A percentile compares a stretch with the other conserved stretches of the same genome.
Evolutionary conservation across 2,797 vertebrate species (phyloP).

Genomic region (Enteromius fasciolatus): DNA sequence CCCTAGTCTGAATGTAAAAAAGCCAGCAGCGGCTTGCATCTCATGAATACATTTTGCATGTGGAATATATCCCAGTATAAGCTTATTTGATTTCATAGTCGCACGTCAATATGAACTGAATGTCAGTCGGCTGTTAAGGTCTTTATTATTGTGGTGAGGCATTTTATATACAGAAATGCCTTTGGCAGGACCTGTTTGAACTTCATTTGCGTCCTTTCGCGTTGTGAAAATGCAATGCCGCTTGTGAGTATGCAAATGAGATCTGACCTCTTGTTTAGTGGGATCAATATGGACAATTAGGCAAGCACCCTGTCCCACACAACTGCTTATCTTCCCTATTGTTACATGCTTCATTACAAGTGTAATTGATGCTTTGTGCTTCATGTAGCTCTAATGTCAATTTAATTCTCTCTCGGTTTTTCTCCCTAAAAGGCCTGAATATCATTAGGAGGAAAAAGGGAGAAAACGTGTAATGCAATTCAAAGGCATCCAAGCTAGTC

Average conservation of each 20-base stretch:
- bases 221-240: not conserved
- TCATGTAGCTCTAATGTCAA: conserved; percentile 37
- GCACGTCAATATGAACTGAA: conserved; percentile 4
- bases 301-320: conserved; percentile 28
- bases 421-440: conserved; percentile 10
- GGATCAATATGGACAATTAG: conserved; percentile 45
- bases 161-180: conserved; percentile 18
- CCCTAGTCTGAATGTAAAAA: not conserved
- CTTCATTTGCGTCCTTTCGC: conserved; percentile 25
- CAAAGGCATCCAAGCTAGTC: conserved; percentile 57
- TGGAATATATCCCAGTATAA: conserved; percentile 22
- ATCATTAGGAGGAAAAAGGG: conserved; percentile 30
- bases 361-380: conserved; percentile 33
- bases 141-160: conserved; percentile 2
- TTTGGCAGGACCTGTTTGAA: conserved; percentile 10
- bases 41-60: conserved; percentile 37
- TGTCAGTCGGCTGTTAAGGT: not conserved
- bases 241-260: conserved; percentile 7
- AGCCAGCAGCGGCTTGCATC: conserved; percentile 5
- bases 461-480: conserved; percentile 41
- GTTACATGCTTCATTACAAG: conserved; percentile 46
- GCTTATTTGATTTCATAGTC: conserved; percentile 21
- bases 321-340: conserved; percentile 16
- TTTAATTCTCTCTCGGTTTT: conserved; percentile 19
- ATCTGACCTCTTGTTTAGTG: conserved; percentile 23